phyloP scores from a whole-genome alignment of 2,888 invertebrate genomes.

The Amphipoea lucens region DNA sequence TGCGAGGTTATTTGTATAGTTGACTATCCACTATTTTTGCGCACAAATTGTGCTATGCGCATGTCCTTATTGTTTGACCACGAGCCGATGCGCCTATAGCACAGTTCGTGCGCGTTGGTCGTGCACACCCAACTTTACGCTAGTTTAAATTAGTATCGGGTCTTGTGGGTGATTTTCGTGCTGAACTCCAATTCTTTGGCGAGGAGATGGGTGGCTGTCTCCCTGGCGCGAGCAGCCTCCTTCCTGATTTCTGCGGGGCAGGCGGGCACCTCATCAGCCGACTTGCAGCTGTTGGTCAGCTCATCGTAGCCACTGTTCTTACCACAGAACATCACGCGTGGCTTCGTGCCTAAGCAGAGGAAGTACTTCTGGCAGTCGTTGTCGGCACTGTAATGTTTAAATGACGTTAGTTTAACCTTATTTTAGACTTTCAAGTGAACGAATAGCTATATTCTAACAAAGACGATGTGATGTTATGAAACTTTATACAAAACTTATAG shows the following conservation, averaged over 20 bases:
- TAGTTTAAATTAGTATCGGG: slow-evolving; percentile 34
- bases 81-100: not conserved
- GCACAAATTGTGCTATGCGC: not conserved
- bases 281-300: slow-evolving; percentile 93
- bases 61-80: not conserved
- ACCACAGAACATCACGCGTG: slow-evolving; percentile 94
- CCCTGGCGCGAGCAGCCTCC: slow-evolving; percentile 76
- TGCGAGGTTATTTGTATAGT: slow-evolving; percentile 25
- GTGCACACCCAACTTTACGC: slow-evolving; percentile 7
- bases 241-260: slow-evolving; percentile 90
- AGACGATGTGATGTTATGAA: not conserved
- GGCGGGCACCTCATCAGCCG: slow-evolving; percentile 93
- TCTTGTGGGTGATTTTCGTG: slow-evolving; percentile 54
- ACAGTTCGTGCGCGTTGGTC: not conserved
- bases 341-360: slow-evolving; percentile 93
- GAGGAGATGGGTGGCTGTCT: slow-evolving; percentile 76
- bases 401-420: not conserved
- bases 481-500: not conserved
- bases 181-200: slow-evolving; percentile 78
- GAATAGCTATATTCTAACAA: not conserved
- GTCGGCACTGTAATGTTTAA: slow-evolving; percentile 86
- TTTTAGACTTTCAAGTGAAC: not conserved
- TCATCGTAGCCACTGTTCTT: slow-evolving; percentile 95
- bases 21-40: not conserved
- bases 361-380: slow-evolving; percentile 94